Evolutionary conservation across 2,888 invertebrate genomes (phyloP), one percentile per base, ranked within the genome.

Genomic region (Tiphia femorata): DNA sequence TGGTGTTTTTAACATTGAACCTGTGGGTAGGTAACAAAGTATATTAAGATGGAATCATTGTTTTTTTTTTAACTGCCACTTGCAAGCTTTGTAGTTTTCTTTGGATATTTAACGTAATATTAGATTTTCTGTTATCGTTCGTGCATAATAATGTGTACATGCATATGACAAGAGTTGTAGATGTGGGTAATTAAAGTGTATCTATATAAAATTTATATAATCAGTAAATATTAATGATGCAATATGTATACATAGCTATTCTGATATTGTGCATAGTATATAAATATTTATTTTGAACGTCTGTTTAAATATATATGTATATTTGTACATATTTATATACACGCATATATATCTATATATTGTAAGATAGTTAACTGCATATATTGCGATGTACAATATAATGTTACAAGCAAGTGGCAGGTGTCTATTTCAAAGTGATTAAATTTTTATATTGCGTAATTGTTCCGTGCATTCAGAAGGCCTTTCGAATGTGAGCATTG

Each of bases 1-100:
- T 58, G 95, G 95, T 0, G 86, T 92, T 2, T 89, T 96, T 64
- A 87, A 90, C 67, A 87, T 94, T 38, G 89, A 92, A 40, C 92
- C 92, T 1, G 85, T 85, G 0, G 70, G 81, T 81, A 63, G 77
- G 78, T 66, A 41, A 49, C 7, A 16, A 16, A 3, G 10, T n/a
- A n/a, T n/a, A n/a, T n/a, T n/a, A n/a, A 5, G 2, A 1, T 44
- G 25, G 7, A 38, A 14, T 47, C 16, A 16, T 23, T 33, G 4
- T 10, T n/a, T n/a, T 55, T 52, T 44, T 64, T 42, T 64, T 58
- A 58, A 64, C 72, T 72, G 77, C 72, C 73, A 76, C 77, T 77
- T 76, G 75, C 70, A 42, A 60, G 64, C 59, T 53, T 58, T 40
- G n/a, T n/a, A n/a, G n/a, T n/a, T n/a, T n/a, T n/a, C n/a, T n/a